Percentiles rank a stretch among this genome's conserved stretches.
These are phyloP conservation scores for Platyscapa corneri DNA, from an alignment of 1,140 invertebrate genomes.

Conservation along the genomic window DNA sequence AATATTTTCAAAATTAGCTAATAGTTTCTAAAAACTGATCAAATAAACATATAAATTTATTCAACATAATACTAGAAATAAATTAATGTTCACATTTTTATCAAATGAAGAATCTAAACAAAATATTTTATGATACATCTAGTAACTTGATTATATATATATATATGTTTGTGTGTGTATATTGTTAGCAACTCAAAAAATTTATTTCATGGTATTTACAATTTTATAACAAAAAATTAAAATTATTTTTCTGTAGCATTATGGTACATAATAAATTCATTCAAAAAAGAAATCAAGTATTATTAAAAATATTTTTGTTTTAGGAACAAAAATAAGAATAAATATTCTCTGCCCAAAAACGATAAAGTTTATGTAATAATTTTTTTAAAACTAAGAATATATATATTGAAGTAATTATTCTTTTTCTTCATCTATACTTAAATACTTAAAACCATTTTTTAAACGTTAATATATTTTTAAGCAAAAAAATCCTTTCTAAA, in stretches of 20 bases:
- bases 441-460: too few species aligned
- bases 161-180: too few species aligned
- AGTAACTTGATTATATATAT: too few species aligned
- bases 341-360: not conserved
- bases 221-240: not conserved
- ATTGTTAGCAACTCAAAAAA: not conserved
- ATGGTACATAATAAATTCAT: conserved; percentile 10
- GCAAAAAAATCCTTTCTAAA: too few species aligned
- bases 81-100: not conserved
- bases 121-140: too few species aligned
- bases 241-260: conserved; percentile 25
- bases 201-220: not conserved
- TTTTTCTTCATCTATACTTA: too few species aligned
- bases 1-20: not conserved
- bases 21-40: not conserved
- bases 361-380: not conserved
- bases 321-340: not conserved
- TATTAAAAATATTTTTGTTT: not conserved
- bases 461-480: too few species aligned
- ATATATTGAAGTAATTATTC: not conserved
- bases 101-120: not conserved
- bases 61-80: not conserved
- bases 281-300: not conserved
- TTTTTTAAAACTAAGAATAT: not conserved
- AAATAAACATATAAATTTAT: not conserved